Conservation (phyloP, 2,888 invertebrate genomes). For the Hydraecia micacea region DNA sequence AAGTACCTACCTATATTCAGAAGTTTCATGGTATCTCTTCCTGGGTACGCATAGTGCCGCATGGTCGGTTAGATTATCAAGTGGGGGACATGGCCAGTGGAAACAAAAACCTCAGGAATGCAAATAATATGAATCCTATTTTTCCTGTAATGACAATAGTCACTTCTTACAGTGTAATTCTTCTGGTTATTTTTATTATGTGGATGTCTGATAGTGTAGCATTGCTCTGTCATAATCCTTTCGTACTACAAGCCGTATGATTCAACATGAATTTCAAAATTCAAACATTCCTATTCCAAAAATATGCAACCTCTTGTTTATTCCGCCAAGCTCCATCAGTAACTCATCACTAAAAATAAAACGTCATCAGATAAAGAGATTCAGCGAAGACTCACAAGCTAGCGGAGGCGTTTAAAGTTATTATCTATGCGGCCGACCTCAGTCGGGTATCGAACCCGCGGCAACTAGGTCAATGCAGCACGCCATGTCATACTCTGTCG, state of each 20-base stretch:
- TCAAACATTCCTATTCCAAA: slow-evolving; percentile 34
- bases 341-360: slow-evolving; percentile 59
- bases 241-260: not conserved
- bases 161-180: not conserved
- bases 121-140: not conserved
- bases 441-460: slow-evolving; percentile 86
- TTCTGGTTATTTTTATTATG: not conserved
- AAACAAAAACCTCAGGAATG: not conserved
- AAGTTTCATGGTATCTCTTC: not conserved
- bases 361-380: slow-evolving; percentile 73
- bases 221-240: not conserved
- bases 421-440: slow-evolving; percentile 85
- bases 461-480: slow-evolving; percentile 87
- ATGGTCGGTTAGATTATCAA: too few relatives aligned
- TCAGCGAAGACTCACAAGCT: slow-evolving; percentile 77
- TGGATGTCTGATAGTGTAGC: not conserved
- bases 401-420: slow-evolving; percentile 77
- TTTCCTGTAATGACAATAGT: not conserved
- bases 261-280: slow-evolving; percentile 29
- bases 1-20: not conserved
- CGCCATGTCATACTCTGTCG: slow-evolving; percentile 77
- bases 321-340: slow-evolving; percentile 33
- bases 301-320: slow-evolving; percentile 31
- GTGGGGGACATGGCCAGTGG: not conserved
- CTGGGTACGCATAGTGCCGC: not conserved